Evolutionary conservation across 2,113 vertebrate genomes (phyloP).

Genomic region (Chloropsis cyanopogon): DNA sequence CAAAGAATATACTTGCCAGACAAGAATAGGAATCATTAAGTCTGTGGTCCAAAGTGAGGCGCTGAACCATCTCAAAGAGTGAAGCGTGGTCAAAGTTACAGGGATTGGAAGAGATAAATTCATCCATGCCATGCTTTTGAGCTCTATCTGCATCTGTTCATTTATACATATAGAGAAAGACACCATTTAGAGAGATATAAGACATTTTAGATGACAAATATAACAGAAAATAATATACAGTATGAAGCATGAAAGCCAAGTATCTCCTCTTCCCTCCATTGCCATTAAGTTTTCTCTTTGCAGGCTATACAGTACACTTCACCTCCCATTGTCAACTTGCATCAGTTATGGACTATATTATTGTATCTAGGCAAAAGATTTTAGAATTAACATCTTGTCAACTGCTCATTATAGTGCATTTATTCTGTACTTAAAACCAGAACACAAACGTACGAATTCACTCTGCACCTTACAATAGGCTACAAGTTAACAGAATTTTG

Average conservation of each 20-base stretch:
- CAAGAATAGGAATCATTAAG: constrained; percentile 99
- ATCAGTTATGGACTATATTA: constrained; percentile 77
- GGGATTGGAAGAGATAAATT: constrained; percentile 99
- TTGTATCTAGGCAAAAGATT: constrained; percentile 72
- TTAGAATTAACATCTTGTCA: constrained; percentile 74
- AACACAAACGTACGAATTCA: constrained; percentile 59
- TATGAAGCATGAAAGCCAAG: constrained; percentile 69
- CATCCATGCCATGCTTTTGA: constrained; percentile 99
- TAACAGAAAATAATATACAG: constrained; percentile 71
- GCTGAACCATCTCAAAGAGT: constrained; percentile 97
- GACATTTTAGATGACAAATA: constrained; percentile 77
- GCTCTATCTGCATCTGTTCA: constrained; percentile 98
- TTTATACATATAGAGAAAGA: constrained; percentile 93
- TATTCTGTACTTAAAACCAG: constrained; percentile 66
- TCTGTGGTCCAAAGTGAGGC: constrained; percentile 97
- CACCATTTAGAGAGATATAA: constrained; percentile 83
- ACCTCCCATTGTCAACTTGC: constrained; percentile 98
- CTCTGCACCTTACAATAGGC: constrained; percentile 57
- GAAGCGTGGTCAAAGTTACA: constrained; percentile 98
- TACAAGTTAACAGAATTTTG: constrained; percentile 71
- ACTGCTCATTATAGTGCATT: constrained; percentile 68
- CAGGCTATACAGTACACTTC: constrained; percentile 56
- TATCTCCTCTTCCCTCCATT: constrained; percentile 35
- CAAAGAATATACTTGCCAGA: constrained; percentile 89
- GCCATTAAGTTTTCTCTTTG: constrained; percentile 63